Evolutionary conservation across 2,113 vertebrate species (phyloP).

Genomic region (Caranx ignobilis): DNA sequence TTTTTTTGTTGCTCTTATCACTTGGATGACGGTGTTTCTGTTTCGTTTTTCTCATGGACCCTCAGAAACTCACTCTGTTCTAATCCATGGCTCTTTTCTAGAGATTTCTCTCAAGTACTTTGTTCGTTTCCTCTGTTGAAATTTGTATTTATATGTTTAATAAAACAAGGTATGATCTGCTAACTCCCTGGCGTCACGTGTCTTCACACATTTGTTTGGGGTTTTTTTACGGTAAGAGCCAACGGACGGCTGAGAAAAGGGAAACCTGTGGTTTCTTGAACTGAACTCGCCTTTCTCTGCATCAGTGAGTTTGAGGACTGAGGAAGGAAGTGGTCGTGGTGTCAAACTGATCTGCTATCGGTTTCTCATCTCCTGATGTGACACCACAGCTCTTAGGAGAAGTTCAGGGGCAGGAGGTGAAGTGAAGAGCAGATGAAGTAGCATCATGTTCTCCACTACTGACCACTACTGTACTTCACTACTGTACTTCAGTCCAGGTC

Average conservation of each 20-base stretch:
- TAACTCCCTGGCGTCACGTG: neutral
- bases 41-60: neutral
- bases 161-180: slow-evolving; percentile 71
- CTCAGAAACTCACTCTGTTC: slow-evolving; percentile 12
- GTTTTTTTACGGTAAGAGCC: slow-evolving; percentile 10
- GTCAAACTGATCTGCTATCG: slow-evolving; percentile 15
- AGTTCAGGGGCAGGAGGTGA: neutral
- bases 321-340: slow-evolving; percentile 63
- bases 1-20: neutral
- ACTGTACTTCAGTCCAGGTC: too few relatives aligned
- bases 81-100: slow-evolving; percentile 47
- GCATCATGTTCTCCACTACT: too few relatives aligned
- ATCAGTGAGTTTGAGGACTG: neutral
- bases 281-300: neutral
- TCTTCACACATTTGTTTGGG: neutral
- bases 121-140: slow-evolving; percentile 67
- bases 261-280: neutral
- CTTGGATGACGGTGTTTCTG: neutral
- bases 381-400: neutral
- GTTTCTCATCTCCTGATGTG: neutral
- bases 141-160: slow-evolving; percentile 83
- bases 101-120: slow-evolving; percentile 51
- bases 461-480: too few relatives aligned
- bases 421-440: neutral
- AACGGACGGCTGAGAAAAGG: neutral